phyloP scores from a whole-genome alignment of 2,797 vertebrate genomes.

The Megaceryle alcyon region DNA sequence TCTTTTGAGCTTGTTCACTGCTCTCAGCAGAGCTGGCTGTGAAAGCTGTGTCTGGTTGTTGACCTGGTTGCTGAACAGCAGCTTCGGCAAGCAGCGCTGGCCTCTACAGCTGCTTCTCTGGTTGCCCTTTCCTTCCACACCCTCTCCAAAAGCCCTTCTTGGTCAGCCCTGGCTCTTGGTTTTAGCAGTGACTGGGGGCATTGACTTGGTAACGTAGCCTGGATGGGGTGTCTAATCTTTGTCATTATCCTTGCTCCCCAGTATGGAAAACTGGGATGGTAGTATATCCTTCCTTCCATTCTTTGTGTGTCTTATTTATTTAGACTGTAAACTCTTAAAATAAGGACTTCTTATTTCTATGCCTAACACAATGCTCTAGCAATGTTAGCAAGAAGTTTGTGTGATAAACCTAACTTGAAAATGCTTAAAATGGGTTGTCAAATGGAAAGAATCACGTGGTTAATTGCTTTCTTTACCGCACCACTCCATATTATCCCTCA shows the following conservation, averaged over 20 bases:
- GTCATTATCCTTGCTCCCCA: background rate
- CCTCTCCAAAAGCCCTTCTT: accelerated
- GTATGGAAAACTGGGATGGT: slow-evolving; percentile 18
- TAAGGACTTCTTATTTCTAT: background rate
- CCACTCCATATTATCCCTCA: background rate
- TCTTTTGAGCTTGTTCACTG: background rate
- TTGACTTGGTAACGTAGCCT: background rate
- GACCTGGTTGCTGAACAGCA: background rate
- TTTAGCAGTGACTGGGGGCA: background rate
- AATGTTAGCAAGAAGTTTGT: background rate
- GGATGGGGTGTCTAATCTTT: background rate
- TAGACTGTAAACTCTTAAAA: slow-evolving; percentile 18
- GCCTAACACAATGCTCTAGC: background rate
- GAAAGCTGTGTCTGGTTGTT: background rate
- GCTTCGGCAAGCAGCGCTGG: background rate
- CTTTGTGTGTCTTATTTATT: slow-evolving; percentile 56
- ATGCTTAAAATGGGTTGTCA: background rate
- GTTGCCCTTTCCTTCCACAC: background rate
- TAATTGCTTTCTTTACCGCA: slow-evolving; percentile 19
- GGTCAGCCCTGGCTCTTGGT: accelerated
- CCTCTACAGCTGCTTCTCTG: background rate
- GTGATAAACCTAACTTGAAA: background rate
- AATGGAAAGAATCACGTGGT: background rate
- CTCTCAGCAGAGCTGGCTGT: background rate
- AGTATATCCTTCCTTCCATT: slow-evolving; percentile 50